phyloP scores from a whole-genome alignment of 2,797 vertebrate genomes.

The Gadopsis bispinosus region DNA sequence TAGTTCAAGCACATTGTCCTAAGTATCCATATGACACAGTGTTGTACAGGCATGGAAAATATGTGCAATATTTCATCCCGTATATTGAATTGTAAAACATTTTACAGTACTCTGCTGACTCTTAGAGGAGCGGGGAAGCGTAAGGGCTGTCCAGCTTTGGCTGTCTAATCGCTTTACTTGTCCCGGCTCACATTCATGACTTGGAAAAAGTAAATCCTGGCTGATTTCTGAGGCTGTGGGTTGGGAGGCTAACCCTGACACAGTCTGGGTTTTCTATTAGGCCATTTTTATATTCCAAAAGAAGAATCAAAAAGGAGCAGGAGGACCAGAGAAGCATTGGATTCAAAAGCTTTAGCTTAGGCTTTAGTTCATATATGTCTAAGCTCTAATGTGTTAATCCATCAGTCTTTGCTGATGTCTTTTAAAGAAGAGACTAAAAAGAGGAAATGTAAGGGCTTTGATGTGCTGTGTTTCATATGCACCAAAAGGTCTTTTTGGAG shows the following conservation, averaged over 20 bases:
- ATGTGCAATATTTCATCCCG: not conserved
- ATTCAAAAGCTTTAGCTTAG: conserved; percentile 49
- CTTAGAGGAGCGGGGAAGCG: conserved; percentile 33
- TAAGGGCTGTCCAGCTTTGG: conserved; percentile 48
- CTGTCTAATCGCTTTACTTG: conserved; percentile 64
- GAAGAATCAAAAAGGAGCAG: conserved; percentile 50
- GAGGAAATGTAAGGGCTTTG: conserved; percentile 18
- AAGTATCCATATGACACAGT: conserved; percentile 1
- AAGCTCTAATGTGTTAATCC: conserved; percentile 50
- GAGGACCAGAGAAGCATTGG: conserved; percentile 63
- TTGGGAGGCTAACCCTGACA: conserved; percentile 62
- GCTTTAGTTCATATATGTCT: conserved; percentile 58
- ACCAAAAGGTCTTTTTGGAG: conserved; percentile 38
- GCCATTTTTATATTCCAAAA: conserved; percentile 60
- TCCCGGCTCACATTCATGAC: conserved; percentile 56
- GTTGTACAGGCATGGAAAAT: not conserved
- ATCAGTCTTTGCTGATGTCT: conserved; percentile 43
- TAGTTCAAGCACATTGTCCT: conserved; percentile 9
- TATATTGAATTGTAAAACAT: conserved; percentile 14
- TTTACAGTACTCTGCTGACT: conserved; percentile 10
- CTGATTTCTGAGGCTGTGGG: conserved; percentile 66
- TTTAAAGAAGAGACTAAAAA: conserved; percentile 38
- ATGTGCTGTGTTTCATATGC: conserved; percentile 43
- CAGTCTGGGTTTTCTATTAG: conserved; percentile 79
- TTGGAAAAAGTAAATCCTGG: conserved; percentile 72